These are phyloP conservation scores for Drosophila asahinai DNA, from an alignment of 1,140 invertebrate genomes.

Conservation along the genomic window DNA sequence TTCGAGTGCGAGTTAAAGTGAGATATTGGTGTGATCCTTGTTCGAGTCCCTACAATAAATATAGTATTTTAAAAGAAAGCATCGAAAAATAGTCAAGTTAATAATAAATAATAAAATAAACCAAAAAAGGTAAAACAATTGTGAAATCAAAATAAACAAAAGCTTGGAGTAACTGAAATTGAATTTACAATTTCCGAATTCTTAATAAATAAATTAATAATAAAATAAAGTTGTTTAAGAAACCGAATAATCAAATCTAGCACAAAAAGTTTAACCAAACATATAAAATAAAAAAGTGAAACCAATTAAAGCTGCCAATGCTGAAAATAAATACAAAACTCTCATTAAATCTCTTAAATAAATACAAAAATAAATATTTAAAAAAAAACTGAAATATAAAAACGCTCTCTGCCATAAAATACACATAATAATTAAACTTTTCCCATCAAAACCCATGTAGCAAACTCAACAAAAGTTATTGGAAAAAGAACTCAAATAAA, in stretches of 20 bases:
- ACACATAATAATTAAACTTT: neutral
- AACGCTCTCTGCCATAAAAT: neutral
- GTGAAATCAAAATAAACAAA: constrained; percentile 14
- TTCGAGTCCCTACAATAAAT: neutral
- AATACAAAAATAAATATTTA: no score
- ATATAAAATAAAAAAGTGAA: neutral
- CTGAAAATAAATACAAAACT: neutral
- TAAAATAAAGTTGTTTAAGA: neutral
- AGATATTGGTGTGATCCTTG: neutral
- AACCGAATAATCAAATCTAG: neutral
- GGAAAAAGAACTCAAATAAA: neutral
- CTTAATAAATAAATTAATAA: neutral
- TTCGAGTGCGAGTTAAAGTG: constrained; percentile 30
- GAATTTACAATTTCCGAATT: neutral
- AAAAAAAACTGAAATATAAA: neutral
- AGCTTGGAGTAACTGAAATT: neutral
- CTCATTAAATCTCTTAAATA: no score
- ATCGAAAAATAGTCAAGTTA: neutral
- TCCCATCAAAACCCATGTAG: neutral
- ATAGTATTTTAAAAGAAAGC: neutral
- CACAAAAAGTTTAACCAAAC: no score
- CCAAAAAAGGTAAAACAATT: constrained; percentile 1
- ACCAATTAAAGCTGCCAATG: neutral
- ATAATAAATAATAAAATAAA: neutral
- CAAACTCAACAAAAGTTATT: constrained; percentile 1